Evolutionary conservation across 2,797 vertebrate species (phyloP).

Genomic region (Gastrophryne carolinensis): DNA sequence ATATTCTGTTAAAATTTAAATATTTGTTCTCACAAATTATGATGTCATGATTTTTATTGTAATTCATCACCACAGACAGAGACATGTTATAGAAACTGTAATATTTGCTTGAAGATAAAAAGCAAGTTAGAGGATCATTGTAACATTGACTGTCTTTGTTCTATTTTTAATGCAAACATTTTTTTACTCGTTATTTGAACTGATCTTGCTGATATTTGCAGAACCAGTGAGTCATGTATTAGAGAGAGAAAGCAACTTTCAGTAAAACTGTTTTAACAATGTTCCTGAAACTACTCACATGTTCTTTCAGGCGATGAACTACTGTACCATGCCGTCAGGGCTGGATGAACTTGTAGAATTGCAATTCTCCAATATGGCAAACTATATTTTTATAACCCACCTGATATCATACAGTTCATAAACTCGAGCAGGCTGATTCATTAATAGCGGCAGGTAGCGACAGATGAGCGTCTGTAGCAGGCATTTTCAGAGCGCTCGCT

Average conservation of each 20-base stretch:
- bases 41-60: background rate
- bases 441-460: too few relatives aligned
- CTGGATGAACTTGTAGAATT: too few relatives aligned
- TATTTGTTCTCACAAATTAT: background rate
- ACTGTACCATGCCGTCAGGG: too few relatives aligned
- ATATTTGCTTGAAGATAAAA: background rate
- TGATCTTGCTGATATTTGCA: conserved; percentile 31
- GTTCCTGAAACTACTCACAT: conserved; percentile 15
- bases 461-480: too few relatives aligned
- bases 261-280: conserved; percentile 14
- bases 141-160: background rate
- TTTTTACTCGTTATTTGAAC: conserved; percentile 10
- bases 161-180: conserved; percentile 9
- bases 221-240: background rate
- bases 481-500: too few relatives aligned
- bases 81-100: background rate
- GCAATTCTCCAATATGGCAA: too few relatives aligned
- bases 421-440: too few relatives aligned
- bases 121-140: background rate
- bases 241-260: background rate
- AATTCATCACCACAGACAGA: conserved; percentile 1
- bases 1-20: background rate
- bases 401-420: too few relatives aligned
- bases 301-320: background rate
- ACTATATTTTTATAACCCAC: too few relatives aligned